Base-by-base conservation (phyloP, 1,140 invertebrate species). In the Mya arenaria region DNA sequence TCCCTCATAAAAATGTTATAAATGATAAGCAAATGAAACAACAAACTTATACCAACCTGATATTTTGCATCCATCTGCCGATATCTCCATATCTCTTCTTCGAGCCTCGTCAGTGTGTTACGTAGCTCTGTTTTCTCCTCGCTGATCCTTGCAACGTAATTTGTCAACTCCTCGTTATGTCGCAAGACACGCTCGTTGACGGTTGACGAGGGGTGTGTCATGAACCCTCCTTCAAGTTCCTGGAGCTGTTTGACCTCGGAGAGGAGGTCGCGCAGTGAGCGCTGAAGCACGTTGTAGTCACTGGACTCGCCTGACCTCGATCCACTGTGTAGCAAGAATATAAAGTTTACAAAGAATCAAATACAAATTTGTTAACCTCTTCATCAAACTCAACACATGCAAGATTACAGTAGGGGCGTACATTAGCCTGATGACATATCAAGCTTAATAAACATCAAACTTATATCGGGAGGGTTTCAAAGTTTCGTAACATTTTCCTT, bases 51-150 rank as follows among this genome's bases (percentile, higher is more conserved):
- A 63, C 75, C 56, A n/a, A 87, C 86, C 84, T 86, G 78, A 19
- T 79, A 72, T 72, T 69, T 65, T 17, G 39, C 48, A 23, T 88
- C 84, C 37, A 83, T 71, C 74, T 88, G 87, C 44, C 85, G 68
- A 32, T 87, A 87, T 48, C 82, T 68, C 79, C 84, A 88, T 0
- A 91, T 48, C 32, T 90, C 88, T 44, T 91, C 87, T 65, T 91
- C 89, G 28, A 91, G 62, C 30, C 83, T 78, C 15, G 78, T 44
- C 0, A 92, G 68, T 10, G 82, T 85, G 32, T 83, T 85, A 56
- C 89, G 87, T 55, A 91, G 79, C 48, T 91, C 87, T 30, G 86
- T 84, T 37, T 89, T 91, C 65, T 92, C 91, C 55, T 89, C 83
- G 39, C 84, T 89, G 15, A 92, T 79, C 39, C 82, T 73, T 17